A percentile compares a stretch with the other conserved stretches of the same genome.
Evolutionary conservation across 2,797 vertebrate genomes (phyloP).

Genomic region (Bothrops alternatus): DNA sequence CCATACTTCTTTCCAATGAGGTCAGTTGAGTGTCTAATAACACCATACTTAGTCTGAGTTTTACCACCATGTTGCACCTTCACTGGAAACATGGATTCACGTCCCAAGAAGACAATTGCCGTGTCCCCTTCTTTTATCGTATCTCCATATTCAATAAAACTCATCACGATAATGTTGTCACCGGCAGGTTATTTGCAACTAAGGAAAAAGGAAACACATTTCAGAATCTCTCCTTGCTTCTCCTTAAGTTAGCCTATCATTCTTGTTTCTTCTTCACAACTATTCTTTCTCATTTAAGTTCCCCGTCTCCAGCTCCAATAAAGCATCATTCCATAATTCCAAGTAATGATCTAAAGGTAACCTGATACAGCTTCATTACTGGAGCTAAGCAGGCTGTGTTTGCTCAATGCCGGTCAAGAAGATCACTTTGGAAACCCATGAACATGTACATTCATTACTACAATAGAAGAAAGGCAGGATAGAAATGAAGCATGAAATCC

Average conservation of each 20-base stretch:
- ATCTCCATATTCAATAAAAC: constrained; percentile 89
- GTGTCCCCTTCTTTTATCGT: constrained; percentile 88
- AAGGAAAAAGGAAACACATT: constrained; percentile 11
- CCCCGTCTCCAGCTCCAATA: neutral
- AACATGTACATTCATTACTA: neutral
- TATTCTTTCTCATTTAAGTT: neutral
- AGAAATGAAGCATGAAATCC: neutral
- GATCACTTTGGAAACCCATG: neutral
- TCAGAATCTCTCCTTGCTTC: neutral
- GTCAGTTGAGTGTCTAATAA: constrained; percentile 88
- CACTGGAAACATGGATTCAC: constrained; percentile 88
- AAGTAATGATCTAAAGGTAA: neutral
- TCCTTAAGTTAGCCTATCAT: neutral
- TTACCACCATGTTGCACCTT: constrained; percentile 86
- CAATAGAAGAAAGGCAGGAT: neutral
- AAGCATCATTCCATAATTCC: neutral
- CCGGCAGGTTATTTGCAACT: constrained; percentile 3
- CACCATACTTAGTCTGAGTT: constrained; percentile 94
- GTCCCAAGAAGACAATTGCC: constrained; percentile 87
- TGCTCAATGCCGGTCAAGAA: neutral
- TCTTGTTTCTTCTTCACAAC: neutral
- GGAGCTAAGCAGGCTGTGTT: neutral
- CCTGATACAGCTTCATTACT: neutral
- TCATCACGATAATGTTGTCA: constrained; percentile 74
- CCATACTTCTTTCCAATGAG: constrained; percentile 91